These are phyloP conservation scores for Ictalurus furcatus DNA, from an alignment of 2,113 vertebrate genomes.

Conservation along the genomic window DNA sequence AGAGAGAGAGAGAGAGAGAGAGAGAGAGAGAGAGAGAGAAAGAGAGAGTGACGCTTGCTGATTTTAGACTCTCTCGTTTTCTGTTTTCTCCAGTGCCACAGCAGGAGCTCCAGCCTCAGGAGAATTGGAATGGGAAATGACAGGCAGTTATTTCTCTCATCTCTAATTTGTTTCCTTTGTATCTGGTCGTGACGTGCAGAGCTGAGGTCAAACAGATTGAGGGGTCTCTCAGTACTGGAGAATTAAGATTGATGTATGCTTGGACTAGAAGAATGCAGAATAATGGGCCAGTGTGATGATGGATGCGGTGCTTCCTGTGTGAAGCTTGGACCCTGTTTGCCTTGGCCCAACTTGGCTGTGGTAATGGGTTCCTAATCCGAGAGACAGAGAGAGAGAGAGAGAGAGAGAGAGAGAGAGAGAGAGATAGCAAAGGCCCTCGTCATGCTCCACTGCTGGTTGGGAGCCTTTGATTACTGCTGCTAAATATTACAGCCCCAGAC, in stretches of 20 bases:
- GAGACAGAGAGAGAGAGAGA: not conserved
- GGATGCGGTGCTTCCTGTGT: conserved; percentile 41
- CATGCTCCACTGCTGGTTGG: conserved; percentile 41
- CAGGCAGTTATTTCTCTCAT: conserved; percentile 43
- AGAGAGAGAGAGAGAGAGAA: too few relatives aligned
- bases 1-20: too few relatives aligned
- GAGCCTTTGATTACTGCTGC: conserved; percentile 48
- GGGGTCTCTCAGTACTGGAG: conserved; percentile 42
- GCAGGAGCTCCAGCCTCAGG: conserved; percentile 23
- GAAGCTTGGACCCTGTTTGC: conserved; percentile 36
- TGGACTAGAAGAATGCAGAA: conserved; percentile 27
- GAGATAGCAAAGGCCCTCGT: conserved; percentile 15
- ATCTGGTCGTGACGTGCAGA: conserved; percentile 24
- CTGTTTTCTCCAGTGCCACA: conserved; percentile 26
- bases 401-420: conserved; percentile 3
- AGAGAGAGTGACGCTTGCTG: not conserved
- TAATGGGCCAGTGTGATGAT: conserved; percentile 35
- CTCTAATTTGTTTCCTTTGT: conserved; percentile 46
- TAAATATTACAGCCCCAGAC: conserved; percentile 41
- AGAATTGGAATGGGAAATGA: conserved; percentile 35
- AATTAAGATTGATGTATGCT: conserved; percentile 54
- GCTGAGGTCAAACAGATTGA: conserved; percentile 14
- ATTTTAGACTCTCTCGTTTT: conserved; percentile 14
- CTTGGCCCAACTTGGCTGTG: conserved; percentile 25
- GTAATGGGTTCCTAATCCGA: conserved; percentile 48